Evolutionary conservation across 2,797 vertebrate genomes (phyloP), one percentile per base, ranked within the genome.

Genomic region (Xiphorhynchus erythropygius): DNA sequence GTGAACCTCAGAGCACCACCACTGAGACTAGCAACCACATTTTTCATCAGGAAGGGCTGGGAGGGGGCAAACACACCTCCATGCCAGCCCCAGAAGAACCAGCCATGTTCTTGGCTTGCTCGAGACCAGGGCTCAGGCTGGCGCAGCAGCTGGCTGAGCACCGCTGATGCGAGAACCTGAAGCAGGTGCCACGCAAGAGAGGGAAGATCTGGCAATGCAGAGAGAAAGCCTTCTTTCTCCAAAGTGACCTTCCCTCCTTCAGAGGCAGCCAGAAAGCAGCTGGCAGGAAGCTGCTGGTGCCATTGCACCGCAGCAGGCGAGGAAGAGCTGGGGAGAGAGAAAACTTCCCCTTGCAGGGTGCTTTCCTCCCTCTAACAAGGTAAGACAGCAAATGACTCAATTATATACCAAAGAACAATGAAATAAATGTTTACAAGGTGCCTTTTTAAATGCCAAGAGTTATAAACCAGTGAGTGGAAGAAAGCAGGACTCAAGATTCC

Each of bases 391-490:
- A 96, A 82, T 56, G 46, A 80, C 83, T 94, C 88, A 93, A 93
- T 96, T 96, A 93, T 84, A 83, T 83, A 64, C 64, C 71, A 71
- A 94, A 89, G 93, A 83, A 91, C 87, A 96, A 94, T 79, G 87
- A 93, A 96, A 93, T 80, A 90, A 93, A 95, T 94, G 80, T 94
- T 95, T 97, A 95, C 71, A 96, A 93, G 88, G 57, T 96, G 80
- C 85, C 75, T 93, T 94, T 95, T 82, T 59, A 94, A 94, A 96
- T 70, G 86, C 93, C 91, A 90, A 44, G 77, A 82, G 52, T 93
- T 94, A 91, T 91, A 94, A 96, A 93, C 32, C 86, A 95, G 74
- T 83, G 77, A 95, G 87, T 94, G 39, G 83, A 96, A 96, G 90
- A 96, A 96, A 93, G 81, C 60, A 71, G 57, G 71, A 71, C 56